Evolutionary conservation across 2,797 vertebrate species (phyloP), one percentile per base, ranked within the genome.

Genomic region (Tenualosa thibaudeaui): DNA sequence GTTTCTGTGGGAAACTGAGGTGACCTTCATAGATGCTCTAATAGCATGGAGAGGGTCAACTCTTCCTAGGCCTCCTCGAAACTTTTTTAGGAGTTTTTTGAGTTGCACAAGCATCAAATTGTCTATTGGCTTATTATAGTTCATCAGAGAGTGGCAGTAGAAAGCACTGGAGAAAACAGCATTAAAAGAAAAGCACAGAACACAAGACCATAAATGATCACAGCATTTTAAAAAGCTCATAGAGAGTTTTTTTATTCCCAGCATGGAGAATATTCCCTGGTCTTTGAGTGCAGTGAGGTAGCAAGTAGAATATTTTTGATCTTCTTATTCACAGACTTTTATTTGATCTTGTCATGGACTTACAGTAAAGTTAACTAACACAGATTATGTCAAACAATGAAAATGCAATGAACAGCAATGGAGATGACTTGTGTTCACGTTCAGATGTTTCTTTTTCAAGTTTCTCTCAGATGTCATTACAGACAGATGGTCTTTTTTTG

Each of bases 131-230:
- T 43, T 78, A 40, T 2, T 19, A 10, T 46, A 22, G 26, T 2
- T 2, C 22, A 78, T 4, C 19, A 22, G 40, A 78, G 19, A 43
- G 6, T 10, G 26, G 71, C 37, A 8, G 1, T 22, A 19, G 71
- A 19, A 43, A 37, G 71, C 40, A 43, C 2, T 17, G 19, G 12
- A 40, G 37, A 37, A 75, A 75, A 75, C 3, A 58, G 22, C 19
- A n/a, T 58, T n/a, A 71, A 75, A 17, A 75, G 10, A 43, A 37
- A 78, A 46, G 22, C 40, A 46, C 19, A 1, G 40, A 19, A 78
- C 15, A 43, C 71, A 46, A 78, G 22, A 78, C 71, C 71, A 43
- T 46, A 78, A 43, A 78, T 75, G 68, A 75, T 78, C 19, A 75
- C 13, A 71, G 26, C 7, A 10, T 43, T 9, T 19, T 5, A 17